phyloP scores from a whole-genome alignment of 2,888 invertebrate species.

The Orchesellides sinensis region DNA sequence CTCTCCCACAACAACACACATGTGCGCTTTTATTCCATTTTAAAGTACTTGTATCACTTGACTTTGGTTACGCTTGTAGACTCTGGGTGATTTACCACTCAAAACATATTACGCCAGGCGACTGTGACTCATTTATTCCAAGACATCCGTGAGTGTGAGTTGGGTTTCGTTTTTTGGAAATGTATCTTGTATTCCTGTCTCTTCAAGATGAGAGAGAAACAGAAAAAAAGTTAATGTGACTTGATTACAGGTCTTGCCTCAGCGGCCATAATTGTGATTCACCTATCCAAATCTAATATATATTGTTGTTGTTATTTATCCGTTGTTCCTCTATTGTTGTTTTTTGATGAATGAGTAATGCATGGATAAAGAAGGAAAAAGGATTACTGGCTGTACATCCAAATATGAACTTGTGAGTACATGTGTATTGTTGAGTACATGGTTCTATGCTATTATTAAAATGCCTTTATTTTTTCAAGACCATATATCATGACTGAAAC shows the following conservation, averaged over 20 bases:
- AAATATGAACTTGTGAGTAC: not conserved
- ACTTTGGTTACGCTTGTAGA: slow-evolving; percentile 60
- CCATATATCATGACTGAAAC: slow-evolving; percentile 59
- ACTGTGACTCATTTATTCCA: slow-evolving; percentile 53
- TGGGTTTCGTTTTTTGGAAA: no score
- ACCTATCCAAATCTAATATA: slow-evolving; percentile 52
- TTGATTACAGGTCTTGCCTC: slow-evolving; percentile 74
- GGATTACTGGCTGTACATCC: slow-evolving; percentile 37
- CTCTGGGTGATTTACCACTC: slow-evolving; percentile 54
- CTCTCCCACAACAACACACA: slow-evolving; percentile 33
- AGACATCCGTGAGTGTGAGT: slow-evolving; percentile 10
- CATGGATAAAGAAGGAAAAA: slow-evolving; percentile 31
- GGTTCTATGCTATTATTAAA: slow-evolving; percentile 10
- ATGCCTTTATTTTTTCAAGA: slow-evolving; percentile 10
- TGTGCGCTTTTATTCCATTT: slow-evolving; percentile 34
- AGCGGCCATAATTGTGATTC: slow-evolving; percentile 66
- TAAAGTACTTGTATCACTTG: slow-evolving; percentile 46
- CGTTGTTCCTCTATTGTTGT: slow-evolving; percentile 54
- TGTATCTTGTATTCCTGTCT: not conserved
- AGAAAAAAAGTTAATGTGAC: slow-evolving; percentile 67
- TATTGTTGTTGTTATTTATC: slow-evolving; percentile 53
- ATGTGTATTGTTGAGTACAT: not conserved
- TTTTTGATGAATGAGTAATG: slow-evolving; percentile 52
- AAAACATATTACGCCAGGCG: slow-evolving; percentile 34
- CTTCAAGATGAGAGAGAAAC: not conserved